Base-by-base conservation (phyloP, 2,113 vertebrate genomes). In the Ginglymostoma cirratum region DNA sequence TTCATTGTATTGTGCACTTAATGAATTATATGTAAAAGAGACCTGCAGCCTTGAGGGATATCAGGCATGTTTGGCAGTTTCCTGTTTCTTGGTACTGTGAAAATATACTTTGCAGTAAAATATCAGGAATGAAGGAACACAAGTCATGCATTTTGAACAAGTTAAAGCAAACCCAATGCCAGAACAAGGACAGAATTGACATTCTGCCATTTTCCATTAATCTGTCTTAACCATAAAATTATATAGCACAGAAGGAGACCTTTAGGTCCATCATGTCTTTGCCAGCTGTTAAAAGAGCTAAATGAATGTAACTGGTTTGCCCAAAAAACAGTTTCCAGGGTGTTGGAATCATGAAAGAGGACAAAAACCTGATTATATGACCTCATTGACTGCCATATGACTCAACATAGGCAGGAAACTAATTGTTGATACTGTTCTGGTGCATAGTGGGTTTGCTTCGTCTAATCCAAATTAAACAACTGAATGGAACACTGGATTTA, bases 1-100 rank as follows among this genome's bases (percentile, higher is more conserved):
- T 72, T 95, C 67, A 72, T n/a, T 90, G 48, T 95, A 95, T 70
- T 95, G 23, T 95, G 3, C 24, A 95, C 24, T 93, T 65, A 95
- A 95, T 72, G 38, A 72, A 70, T 72, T 72, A 72, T 52, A 76
- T 48, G 69, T 42, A 34, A 52, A 94, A 72, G 67, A 34, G 94
- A 15, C 27, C 89, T 66, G 61, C 89, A 66, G 89, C 61, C 89
- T 93, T 93, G 89, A 93, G 89, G 89, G 89, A 93, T 2, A 76
- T 70, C 12, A 48, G 27, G 48, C 30, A 95, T 95, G 45, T 30
- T 72, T 72, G 45, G 94, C 67, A 72, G 42, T 95, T 95, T 72
- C 69, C 94, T 72, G 72, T 45, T 95, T 48, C 45, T 95, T n/a
- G 69, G 67, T 17, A 72, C 48, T 95, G 94, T 95, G 94, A 45